phyloP scores from a whole-genome alignment of 2,797 vertebrate genomes.

The Poecile montanus region DNA sequence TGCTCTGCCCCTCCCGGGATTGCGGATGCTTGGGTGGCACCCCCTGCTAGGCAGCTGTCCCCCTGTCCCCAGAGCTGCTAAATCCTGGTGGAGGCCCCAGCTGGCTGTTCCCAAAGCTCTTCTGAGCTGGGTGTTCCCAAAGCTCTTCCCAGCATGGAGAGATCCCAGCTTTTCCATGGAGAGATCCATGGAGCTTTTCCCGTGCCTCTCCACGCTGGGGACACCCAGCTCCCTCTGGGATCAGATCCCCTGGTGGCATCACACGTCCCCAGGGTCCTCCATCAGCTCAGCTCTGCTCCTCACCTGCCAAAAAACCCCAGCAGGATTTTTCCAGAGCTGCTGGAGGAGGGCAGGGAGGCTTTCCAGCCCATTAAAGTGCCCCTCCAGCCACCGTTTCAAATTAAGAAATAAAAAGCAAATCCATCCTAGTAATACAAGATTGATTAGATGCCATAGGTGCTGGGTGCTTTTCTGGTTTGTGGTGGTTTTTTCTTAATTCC shows the following conservation, averaged over 20 bases:
- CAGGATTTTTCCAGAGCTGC: not conserved
- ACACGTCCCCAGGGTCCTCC: not conserved
- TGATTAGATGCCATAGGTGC: constrained; percentile 50
- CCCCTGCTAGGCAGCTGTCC: not conserved
- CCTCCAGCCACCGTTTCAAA: constrained; percentile 31
- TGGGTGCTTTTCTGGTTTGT: not conserved
- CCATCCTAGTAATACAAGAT: constrained; percentile 56
- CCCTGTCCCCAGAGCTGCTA: not conserved
- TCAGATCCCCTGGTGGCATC: not conserved
- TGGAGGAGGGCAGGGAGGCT: not conserved
- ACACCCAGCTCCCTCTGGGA: not conserved
- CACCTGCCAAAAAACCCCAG: not conserved
- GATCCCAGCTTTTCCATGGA: not conserved
- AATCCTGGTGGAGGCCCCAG: not conserved
- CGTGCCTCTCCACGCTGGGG: not conserved
- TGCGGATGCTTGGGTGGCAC: constrained; percentile 30
- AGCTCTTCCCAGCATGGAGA: not conserved
- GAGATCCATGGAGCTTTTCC: not conserved
- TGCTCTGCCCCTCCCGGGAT: not conserved
- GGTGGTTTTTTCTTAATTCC: not conserved
- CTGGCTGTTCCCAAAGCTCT: not conserved
- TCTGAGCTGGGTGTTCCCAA: not conserved
- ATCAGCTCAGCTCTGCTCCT: not conserved
- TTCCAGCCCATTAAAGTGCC: not conserved
- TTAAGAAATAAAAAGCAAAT: constrained; percentile 52